phyloP scores from a whole-genome alignment of 2,113 vertebrate species.

The Climacteris rufus region DNA sequence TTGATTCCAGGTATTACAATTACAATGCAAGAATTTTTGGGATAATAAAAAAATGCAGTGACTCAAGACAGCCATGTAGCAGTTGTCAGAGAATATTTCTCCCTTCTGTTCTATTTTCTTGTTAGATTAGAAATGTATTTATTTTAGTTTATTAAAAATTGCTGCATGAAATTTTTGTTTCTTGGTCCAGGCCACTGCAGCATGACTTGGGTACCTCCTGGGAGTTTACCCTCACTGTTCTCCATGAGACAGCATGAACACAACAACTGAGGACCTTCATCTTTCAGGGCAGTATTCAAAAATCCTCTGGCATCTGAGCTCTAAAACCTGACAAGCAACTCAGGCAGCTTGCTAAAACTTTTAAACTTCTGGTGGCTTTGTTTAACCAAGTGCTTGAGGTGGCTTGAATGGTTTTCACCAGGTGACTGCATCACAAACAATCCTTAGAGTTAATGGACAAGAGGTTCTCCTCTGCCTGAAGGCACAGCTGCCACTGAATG shows the following conservation, averaged over 20 bases:
- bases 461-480: background rate
- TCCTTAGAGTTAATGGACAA: background rate
- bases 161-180: background rate
- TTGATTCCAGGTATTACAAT: conserved; percentile 17
- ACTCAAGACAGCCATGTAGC: background rate
- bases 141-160: background rate
- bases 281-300: background rate
- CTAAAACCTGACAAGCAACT: background rate
- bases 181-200: background rate
- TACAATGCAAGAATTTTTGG: background rate
- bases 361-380: background rate
- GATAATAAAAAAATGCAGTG: background rate
- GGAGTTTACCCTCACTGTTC: background rate
- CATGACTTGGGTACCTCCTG: background rate
- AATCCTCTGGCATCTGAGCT: background rate
- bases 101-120: background rate
- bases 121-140: background rate
- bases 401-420: background rate
- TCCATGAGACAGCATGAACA: background rate
- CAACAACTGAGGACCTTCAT: background rate
- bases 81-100: background rate
- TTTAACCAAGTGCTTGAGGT: background rate
- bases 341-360: background rate
- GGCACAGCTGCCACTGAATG: background rate
- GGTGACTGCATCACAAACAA: fast-evolving